phyloP scores from a whole-genome alignment of 2,888 invertebrate genomes.

The Scotopteryx bipunctaria region DNA sequence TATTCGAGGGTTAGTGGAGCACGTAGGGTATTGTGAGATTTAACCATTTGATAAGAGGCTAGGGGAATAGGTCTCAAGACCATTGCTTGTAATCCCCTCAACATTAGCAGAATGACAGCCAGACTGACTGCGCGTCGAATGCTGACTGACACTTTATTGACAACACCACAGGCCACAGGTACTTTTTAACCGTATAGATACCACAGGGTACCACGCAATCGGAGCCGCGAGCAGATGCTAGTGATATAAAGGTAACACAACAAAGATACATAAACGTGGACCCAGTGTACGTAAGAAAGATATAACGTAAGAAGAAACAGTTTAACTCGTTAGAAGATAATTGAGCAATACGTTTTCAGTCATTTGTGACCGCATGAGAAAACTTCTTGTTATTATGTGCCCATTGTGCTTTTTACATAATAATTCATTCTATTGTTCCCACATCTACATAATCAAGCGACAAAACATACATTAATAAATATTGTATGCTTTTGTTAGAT shows the following conservation, averaged over 20 bases:
- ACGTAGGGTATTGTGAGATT: too few species aligned
- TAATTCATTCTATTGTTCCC: constrained; percentile 6
- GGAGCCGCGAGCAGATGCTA: too few species aligned
- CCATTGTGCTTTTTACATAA: constrained; percentile 14
- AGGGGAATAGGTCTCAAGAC: too few species aligned
- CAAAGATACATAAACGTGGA: background rate
- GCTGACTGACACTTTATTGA: too few species aligned
- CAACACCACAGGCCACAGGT: too few species aligned
- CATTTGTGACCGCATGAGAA: constrained; percentile 1
- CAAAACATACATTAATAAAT: background rate
- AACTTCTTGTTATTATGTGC: constrained; percentile 5
- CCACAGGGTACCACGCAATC: too few species aligned
- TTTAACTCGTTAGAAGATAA: background rate
- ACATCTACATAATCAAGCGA: background rate
- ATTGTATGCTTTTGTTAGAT: background rate
- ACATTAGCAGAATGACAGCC: too few species aligned
- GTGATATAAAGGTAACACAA: background rate
- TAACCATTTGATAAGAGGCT: too few species aligned
- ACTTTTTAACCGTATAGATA: too few species aligned
- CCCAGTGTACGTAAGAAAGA: background rate
- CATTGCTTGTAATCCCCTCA: too few species aligned
- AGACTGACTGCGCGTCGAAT: too few species aligned
- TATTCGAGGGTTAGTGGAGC: too few species aligned
- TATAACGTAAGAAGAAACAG: background rate
- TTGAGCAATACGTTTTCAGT: constrained; percentile 7